Conservation (phyloP, 92 coral and sea anemone genomes). For the Bergia puertoricense region DNA sequence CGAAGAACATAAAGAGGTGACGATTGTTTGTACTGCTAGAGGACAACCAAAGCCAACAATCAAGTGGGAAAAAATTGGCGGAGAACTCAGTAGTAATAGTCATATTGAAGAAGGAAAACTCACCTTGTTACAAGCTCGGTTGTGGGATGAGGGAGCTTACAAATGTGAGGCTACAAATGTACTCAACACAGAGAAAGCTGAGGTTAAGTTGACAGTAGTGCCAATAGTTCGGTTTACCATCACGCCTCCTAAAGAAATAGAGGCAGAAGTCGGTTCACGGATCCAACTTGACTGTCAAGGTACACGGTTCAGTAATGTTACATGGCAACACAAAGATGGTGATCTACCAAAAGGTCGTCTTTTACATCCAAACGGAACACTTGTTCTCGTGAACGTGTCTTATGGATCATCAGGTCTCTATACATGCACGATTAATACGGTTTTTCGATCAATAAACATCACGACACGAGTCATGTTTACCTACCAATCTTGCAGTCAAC, state of each 20-base stretch:
- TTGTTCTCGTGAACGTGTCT: background rate
- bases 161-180: background rate
- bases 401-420: background rate
- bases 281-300: too few relatives aligned
- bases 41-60: background rate
- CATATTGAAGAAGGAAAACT: background rate
- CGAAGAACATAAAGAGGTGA: background rate
- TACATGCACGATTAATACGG: background rate
- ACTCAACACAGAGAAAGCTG: background rate
- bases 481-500: slow-evolving; percentile 17
- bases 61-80: background rate
- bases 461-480: background rate
- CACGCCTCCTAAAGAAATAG: too few relatives aligned
- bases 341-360: background rate
- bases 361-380: background rate
- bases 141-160: background rate
- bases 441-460: background rate
- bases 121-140: background rate
- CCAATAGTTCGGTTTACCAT: too few relatives aligned
- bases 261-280: too few relatives aligned
- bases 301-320: too few relatives aligned
- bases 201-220: background rate
- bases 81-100: background rate
- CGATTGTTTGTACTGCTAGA: background rate
- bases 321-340: too few relatives aligned